Percentiles rank a stretch among this genome's conserved stretches.
phyloP scores from a whole-genome alignment of 2,797 vertebrate species.

The Aeoliscus strigatus region DNA sequence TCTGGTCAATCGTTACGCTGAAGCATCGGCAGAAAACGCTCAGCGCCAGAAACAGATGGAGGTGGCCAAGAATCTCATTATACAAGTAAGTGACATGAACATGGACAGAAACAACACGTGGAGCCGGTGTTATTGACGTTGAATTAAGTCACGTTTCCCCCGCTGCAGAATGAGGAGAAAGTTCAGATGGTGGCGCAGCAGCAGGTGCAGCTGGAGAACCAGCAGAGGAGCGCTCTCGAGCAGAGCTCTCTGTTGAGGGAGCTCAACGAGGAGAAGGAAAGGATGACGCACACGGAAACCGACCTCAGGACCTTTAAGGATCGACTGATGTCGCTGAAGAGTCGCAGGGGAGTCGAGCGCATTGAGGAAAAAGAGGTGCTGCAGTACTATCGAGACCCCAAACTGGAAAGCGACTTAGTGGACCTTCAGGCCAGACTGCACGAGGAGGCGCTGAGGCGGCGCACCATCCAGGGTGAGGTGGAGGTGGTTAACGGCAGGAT shows the following conservation, averaged over 20 bases:
- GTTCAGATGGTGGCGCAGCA: slow-evolving; percentile 62
- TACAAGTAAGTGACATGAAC: slow-evolving; percentile 73
- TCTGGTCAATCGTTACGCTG: slow-evolving; percentile 77
- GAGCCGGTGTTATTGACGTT: neutral
- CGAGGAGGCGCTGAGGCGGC: slow-evolving; percentile 72
- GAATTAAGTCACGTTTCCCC: slow-evolving; percentile 11
- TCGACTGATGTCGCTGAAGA: slow-evolving; percentile 81
- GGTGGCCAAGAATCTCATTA: slow-evolving; percentile 80
- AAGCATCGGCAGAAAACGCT: slow-evolving; percentile 77
- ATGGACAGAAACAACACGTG: neutral
- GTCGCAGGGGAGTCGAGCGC: slow-evolving; percentile 84
- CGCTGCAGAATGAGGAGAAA: slow-evolving; percentile 84
- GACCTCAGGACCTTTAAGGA: slow-evolving; percentile 77
- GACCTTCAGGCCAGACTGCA: slow-evolving; percentile 71
- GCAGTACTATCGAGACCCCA: slow-evolving; percentile 89
- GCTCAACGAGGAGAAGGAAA: slow-evolving; percentile 79
- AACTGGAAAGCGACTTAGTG: slow-evolving; percentile 76
- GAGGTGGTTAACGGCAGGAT: slow-evolving; percentile 74
- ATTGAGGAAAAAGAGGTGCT: slow-evolving; percentile 91
- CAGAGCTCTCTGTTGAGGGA: slow-evolving; percentile 69
- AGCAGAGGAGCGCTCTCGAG: slow-evolving; percentile 52
- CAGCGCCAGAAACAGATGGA: slow-evolving; percentile 84
- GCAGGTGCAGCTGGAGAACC: slow-evolving; percentile 71
- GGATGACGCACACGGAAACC: slow-evolving; percentile 66
- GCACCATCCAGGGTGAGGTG: slow-evolving; percentile 74